Conservation (phyloP, 2,888 invertebrate species). For the Hyposoter didymator region DNA sequence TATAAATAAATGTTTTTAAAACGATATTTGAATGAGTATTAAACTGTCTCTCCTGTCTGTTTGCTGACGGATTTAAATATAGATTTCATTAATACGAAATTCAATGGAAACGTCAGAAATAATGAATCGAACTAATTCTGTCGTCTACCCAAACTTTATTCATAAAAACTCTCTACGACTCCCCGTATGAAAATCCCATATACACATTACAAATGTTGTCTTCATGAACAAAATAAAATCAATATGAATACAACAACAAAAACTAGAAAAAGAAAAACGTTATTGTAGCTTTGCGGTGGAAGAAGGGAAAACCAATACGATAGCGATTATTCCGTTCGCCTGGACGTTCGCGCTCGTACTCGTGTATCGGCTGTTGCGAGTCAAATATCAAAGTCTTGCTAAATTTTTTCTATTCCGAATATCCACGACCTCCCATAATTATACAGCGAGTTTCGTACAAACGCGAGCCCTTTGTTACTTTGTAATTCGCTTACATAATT, state of each 20-base stretch:
- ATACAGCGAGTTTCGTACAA: neutral
- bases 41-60: neutral
- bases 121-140: neutral
- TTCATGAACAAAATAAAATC: constrained; percentile 1
- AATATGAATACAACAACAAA: constrained; percentile 10
- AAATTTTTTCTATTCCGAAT: neutral
- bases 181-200: neutral
- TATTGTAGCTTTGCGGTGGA: constrained; percentile 13
- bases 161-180: neutral
- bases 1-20: neutral
- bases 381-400: neutral
- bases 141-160: neutral
- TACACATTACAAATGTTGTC: neutral
- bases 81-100: neutral
- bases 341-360: constrained; percentile 51
- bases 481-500: neutral
- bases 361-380: constrained; percentile 2
- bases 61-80: neutral
- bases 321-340: constrained; percentile 58
- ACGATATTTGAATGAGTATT: neutral
- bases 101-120: constrained; percentile 3
- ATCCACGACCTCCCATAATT: neutral
- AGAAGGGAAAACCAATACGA: constrained; percentile 46
- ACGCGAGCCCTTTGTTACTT: neutral
- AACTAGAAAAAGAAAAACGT: constrained; percentile 5